These are phyloP conservation scores for Cosmopolites sordidus DNA, from an alignment of 2,888 invertebrate species.

Conservation along the genomic window DNA sequence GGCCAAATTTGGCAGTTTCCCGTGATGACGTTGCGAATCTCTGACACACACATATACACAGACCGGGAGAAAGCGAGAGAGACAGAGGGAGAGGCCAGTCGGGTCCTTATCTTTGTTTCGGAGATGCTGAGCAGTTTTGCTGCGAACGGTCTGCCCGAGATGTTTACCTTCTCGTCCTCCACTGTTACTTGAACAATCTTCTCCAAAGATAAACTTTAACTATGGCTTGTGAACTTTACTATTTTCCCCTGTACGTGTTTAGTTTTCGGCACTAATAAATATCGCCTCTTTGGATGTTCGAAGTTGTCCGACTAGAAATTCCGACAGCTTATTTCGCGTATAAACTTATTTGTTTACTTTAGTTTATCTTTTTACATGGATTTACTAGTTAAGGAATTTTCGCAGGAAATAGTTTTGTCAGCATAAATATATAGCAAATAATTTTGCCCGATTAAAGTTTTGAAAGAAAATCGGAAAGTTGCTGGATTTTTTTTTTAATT, in stretches of 20 bases:
- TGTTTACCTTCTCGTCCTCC: slow-evolving; percentile 18
- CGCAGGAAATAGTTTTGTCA: too few relatives aligned
- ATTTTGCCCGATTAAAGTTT: too few relatives aligned
- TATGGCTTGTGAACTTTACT: slow-evolving; percentile 14
- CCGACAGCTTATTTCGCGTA: too few relatives aligned
- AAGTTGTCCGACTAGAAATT: too few relatives aligned
- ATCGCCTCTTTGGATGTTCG: not conserved
- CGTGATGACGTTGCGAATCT: slow-evolving; percentile 12
- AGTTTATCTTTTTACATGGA: too few relatives aligned
- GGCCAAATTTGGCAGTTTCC: slow-evolving; percentile 14
- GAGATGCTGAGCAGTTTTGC: slow-evolving; percentile 12
- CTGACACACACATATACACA: not conserved
- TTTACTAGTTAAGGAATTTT: too few relatives aligned
- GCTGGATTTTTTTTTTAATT: too few relatives aligned
- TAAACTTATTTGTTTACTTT: too few relatives aligned
- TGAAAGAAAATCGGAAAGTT: too few relatives aligned
- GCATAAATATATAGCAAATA: too few relatives aligned
- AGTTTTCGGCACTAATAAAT: not conserved
- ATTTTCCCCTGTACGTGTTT: slow-evolving; percentile 5
- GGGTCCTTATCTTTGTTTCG: slow-evolving; percentile 20
- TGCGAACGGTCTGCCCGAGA: slow-evolving; percentile 13
- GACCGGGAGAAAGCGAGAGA: not conserved
- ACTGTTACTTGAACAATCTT: slow-evolving; percentile 15
- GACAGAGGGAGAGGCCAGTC: slow-evolving; percentile 1
- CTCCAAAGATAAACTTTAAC: slow-evolving; percentile 21